Base-by-base conservation (phyloP, 2,888 invertebrate genomes). In the Diplolepis rosae region DNA sequence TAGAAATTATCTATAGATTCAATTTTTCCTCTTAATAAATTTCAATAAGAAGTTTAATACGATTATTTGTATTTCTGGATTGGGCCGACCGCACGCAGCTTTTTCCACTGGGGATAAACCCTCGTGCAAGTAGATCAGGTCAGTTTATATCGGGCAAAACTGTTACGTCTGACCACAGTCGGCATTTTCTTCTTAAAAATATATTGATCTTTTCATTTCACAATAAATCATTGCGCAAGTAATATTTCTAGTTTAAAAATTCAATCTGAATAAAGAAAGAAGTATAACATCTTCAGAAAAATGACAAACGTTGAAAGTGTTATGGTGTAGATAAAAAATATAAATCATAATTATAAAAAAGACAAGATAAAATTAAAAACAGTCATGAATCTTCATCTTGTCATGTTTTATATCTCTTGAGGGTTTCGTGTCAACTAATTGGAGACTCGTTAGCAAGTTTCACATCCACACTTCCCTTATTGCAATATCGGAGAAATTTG, bases 401-500 rank as follows among this genome's bases (percentile, higher is more conserved):
- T 35, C 13, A 22, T 35, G 18, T 32, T 22, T 48, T 48, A 45
- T 48, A 15, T 1, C 18, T 22, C 4, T 48, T 48, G 22, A 22
- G 4, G 22, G 45, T 22, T 22, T 48, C 11, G 22, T 48, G 11
- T 22, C 11, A 7, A 22, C 13, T 35, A 39, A 61, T 32, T 24
- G 39, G 1, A 24, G n/a, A 56, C 13, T 22, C 13, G 56, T 61
- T 39, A 39, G 6, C 7, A n/a, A n/a, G n/a, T n/a, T n/a, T n/a
- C n/a, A n/a, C n/a, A 13, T 22, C 13, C 1, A 1, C 24, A 22
- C 39, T 22, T 22, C 61, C 35, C 35, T 39, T 56, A 6, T 18
- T 56, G 22, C 13, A 61, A 24, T 39, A 61, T 61, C 39, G n/a
- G 35, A 27, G 18, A 39, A 61, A 32, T 61, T 61, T 61, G 35